Evolutionary conservation across 2,113 vertebrate species (phyloP).

Genomic region (Artemisiospiza belli): DNA sequence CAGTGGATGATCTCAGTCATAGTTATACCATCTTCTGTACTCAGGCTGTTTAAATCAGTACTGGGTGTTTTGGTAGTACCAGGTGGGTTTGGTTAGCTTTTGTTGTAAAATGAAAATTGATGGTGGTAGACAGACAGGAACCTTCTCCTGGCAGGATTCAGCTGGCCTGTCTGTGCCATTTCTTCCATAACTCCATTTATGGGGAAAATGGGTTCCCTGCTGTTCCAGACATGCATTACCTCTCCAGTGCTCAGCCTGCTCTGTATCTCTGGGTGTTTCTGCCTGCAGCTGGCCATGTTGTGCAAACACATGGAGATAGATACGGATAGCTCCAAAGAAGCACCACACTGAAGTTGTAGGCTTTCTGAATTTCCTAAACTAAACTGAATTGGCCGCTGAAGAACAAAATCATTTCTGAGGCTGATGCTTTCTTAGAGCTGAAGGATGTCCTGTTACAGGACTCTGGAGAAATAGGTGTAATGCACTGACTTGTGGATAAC

Average conservation of each 20-base stretch:
- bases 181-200: constrained; percentile 49
- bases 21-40: constrained; percentile 50
- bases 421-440: neutral
- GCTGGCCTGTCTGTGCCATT: constrained; percentile 41
- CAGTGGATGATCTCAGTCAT: constrained; percentile 45
- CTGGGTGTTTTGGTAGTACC: constrained; percentile 51
- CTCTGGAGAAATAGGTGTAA: neutral
- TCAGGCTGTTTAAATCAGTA: constrained; percentile 33
- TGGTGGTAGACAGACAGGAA: constrained; percentile 22
- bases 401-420: neutral
- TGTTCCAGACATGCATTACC: neutral
- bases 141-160: constrained; percentile 41
- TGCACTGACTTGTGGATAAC: neutral
- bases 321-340: neutral
- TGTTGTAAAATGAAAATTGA: constrained; percentile 27
- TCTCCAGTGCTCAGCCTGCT: neutral
- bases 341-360: neutral
- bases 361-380: neutral
- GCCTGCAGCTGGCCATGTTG: accelerated
- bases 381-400: neutral
- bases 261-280: neutral
- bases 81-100: constrained; percentile 39
- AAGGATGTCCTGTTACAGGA: neutral
- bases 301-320: neutral
- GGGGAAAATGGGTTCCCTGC: constrained; percentile 32